phyloP scores from a whole-genome alignment of 2,888 invertebrate species.

The Gymnocheta viridis region DNA sequence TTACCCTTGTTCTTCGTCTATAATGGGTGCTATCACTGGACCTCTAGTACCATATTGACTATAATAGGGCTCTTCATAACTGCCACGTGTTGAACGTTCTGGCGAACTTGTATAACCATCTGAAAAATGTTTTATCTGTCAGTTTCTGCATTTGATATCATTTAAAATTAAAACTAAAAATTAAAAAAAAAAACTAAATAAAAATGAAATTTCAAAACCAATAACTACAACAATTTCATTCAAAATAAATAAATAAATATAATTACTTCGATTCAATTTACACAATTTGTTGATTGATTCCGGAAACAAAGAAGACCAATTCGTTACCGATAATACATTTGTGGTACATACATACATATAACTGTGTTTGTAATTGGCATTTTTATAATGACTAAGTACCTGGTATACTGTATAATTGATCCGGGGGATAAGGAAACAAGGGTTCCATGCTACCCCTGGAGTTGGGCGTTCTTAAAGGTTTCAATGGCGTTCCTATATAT shows the following conservation, averaged over 20 bases:
- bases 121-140: conserved; percentile 72
- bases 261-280: conserved; percentile 18
- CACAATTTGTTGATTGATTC: conserved; percentile 9
- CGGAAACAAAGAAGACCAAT: conserved; percentile 54
- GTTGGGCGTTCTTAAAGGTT: conserved; percentile 82
- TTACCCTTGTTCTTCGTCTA: conserved; percentile 91
- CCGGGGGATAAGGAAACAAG: conserved; percentile 82
- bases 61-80: conserved; percentile 94
- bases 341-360: no score
- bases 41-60: conserved; percentile 88
- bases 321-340: conserved; percentile 11
- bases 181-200: neutral
- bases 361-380: conserved; percentile 14
- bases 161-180: neutral
- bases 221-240: conserved; percentile 39
- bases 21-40: conserved; percentile 91
- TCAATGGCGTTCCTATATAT: conserved; percentile 81
- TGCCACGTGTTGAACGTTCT: conserved; percentile 88
- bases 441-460: conserved; percentile 82
- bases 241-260: conserved; percentile 17
- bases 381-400: conserved; percentile 76
- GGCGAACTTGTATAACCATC: conserved; percentile 95
- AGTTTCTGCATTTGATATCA: neutral
- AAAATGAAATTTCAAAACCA: conserved; percentile 29
- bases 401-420: conserved; percentile 83